phyloP scores from a whole-genome alignment of 2,888 invertebrate species.

The Pristionchus fissidentatus region DNA sequence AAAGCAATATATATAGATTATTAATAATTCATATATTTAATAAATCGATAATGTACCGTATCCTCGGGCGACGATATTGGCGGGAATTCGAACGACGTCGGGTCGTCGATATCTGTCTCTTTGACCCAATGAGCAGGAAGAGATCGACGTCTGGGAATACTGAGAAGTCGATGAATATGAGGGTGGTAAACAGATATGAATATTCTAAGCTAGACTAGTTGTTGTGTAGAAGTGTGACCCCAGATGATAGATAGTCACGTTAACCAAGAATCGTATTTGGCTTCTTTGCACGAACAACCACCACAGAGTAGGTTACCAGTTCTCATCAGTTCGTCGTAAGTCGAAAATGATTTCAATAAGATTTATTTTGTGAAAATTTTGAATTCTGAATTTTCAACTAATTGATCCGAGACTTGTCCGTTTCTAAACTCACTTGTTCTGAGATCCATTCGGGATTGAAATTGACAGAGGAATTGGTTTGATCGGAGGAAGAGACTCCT shows the following conservation, averaged over 20 bases:
- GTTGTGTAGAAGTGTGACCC: too few species aligned
- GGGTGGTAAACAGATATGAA: too few species aligned
- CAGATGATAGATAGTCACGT: background rate
- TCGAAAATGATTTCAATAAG: too few species aligned
- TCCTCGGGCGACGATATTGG: constrained; percentile 33
- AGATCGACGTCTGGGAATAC: constrained; percentile 17
- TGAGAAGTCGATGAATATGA: background rate
- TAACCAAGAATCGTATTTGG: background rate
- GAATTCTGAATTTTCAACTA: background rate
- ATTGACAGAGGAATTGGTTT: constrained; percentile 29
- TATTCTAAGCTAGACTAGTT: too few species aligned
- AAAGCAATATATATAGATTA: background rate
- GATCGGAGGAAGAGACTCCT: constrained; percentile 1
- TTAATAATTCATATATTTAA: background rate
- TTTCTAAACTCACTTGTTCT: background rate
- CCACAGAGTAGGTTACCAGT: too few species aligned
- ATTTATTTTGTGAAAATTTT: too few species aligned
- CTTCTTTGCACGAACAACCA: background rate
- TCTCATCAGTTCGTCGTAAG: too few species aligned
- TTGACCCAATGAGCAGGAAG: constrained; percentile 45
- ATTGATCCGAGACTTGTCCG: background rate
- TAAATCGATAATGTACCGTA: background rate
- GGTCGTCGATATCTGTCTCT: constrained; percentile 48
- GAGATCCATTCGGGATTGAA: constrained; percentile 29
- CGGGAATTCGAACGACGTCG: constrained; percentile 30